Conservation (phyloP, 2,888 invertebrate genomes). For the Leistus spinibarbis region DNA sequence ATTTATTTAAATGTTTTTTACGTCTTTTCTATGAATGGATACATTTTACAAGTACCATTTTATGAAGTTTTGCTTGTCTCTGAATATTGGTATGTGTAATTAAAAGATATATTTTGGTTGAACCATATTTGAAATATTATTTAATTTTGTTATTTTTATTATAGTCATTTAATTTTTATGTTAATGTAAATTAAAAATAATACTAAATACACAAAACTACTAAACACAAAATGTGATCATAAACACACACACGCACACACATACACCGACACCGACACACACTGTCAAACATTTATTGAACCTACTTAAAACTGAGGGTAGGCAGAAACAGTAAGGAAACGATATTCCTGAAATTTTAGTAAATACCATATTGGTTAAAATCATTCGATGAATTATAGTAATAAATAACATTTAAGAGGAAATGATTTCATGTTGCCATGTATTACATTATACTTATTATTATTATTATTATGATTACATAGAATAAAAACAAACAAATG, state of each 20-base stretch:
- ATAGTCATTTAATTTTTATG: neutral
- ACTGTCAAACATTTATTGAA: neutral
- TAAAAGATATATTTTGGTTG: neutral
- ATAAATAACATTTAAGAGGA: slow-evolving; percentile 3
- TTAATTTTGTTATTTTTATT: neutral
- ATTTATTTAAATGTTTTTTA: too few species aligned
- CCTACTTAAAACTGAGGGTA: neutral
- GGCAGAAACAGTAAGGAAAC: slow-evolving; percentile 12
- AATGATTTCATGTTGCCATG: slow-evolving; percentile 33
- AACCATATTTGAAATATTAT: neutral
- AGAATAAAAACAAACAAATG: neutral
- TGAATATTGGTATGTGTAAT: neutral
- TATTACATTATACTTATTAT: slow-evolving; percentile 4
- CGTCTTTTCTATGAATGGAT: too few species aligned
- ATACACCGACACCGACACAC: neutral
- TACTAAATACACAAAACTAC: too few species aligned
- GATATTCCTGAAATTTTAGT: slow-evolving; percentile 25
- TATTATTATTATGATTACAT: slow-evolving; percentile 15
- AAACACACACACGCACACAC: neutral
- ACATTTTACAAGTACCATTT: too few species aligned
- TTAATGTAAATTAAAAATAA: neutral
- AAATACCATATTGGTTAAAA: slow-evolving; percentile 30
- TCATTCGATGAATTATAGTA: slow-evolving; percentile 6
- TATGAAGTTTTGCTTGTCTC: neutral
- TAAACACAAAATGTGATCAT: neutral